Evolutionary conservation across 2,113 vertebrate species (phyloP), one percentile per base, ranked within the genome.

Genomic region (Macheiramphus alcinus): DNA sequence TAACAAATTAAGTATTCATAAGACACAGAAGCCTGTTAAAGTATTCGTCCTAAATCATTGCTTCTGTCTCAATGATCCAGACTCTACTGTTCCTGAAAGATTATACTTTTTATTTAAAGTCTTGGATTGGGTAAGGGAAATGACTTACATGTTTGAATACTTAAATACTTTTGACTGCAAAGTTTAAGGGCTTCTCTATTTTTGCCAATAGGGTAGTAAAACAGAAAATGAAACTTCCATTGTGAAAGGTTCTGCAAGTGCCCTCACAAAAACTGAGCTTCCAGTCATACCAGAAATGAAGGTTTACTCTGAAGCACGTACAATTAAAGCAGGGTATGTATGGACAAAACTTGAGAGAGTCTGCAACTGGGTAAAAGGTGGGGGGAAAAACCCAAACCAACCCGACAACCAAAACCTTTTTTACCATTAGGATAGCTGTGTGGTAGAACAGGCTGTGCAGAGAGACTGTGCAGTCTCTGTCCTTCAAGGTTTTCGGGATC

Each of bases 171-270:
- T 76, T 38, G 38, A 66, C 40, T 70, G 19, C 3, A 29, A 63
- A 76, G 34, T 45, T 75, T 72, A 90, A 72, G 75, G 17, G 27
- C 58, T 66, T 72, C 26, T 87, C 71, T 95, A 26, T 95, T 96
- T 92, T 88, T 97, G 61, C n/a, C 48, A 55, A 94, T 43, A 98
- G 98, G 89, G 98, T 78, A 8, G 82, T 91, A 63, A 79, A 90
- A 26, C 65, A 83, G 95, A 96, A 94, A 91, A 90, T 25, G 79
- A 91, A 86, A 32, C 88, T 56, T 63, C 87, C 76, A 16, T 48
- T 53, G 29, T 73, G 19, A 55, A 58, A 75, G n/a, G 63, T 90
- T 95, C 90, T 65, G n/a, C 74, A 48, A 68, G 96, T 52, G 55
- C 50, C 23, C 76, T 96, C 42, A 40, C 70, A 75, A 98, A 97